Percentiles rank a stretch among this genome's conserved stretches.
phyloP scores from a whole-genome alignment of 2,888 invertebrate species.

The Polylopha cassiicola region DNA sequence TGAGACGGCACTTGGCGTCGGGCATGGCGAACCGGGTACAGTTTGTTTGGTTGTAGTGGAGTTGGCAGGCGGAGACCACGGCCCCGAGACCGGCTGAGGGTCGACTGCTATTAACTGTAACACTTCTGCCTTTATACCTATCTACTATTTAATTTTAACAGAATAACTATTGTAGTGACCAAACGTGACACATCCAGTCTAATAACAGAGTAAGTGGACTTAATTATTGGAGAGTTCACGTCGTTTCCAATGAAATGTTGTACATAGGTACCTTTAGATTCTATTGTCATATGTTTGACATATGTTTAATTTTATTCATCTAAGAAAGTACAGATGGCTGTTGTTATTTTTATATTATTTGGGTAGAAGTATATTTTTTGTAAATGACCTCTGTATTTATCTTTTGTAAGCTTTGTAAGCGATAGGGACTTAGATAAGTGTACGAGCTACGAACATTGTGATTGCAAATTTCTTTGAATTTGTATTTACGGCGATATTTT shows the following conservation, averaged over 20 bases:
- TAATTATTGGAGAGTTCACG: constrained; percentile 38
- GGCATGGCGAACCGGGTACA: constrained; percentile 28
- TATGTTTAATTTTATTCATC: constrained; percentile 78
- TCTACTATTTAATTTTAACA: constrained; percentile 45
- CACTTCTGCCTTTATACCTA: constrained; percentile 43
- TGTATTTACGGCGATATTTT: constrained; percentile 62
- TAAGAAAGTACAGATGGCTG: constrained; percentile 78
- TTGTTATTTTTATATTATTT: constrained; percentile 78
- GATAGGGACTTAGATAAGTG: constrained; percentile 71
- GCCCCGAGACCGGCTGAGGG: constrained; percentile 27
- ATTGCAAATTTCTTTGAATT: constrained; percentile 65
- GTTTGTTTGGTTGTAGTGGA: constrained; percentile 16
- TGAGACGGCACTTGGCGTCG: constrained; percentile 41
- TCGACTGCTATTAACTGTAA: constrained; percentile 40
- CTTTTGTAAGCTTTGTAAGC: constrained; percentile 74
- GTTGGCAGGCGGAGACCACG: constrained; percentile 15
- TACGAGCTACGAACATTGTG: constrained; percentile 75
- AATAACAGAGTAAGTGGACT: constrained; percentile 45
- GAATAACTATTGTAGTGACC: constrained; percentile 53
- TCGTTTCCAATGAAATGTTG: constrained; percentile 60
- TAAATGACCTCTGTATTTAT: constrained; percentile 77
- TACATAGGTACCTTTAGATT: constrained; percentile 73
- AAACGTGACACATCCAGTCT: constrained; percentile 67
- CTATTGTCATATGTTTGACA: constrained; percentile 76
- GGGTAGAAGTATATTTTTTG: constrained; percentile 77